Evolutionary conservation across 1,140 invertebrate species (phyloP).

Genomic region (Phenacoccus solenopsis): DNA sequence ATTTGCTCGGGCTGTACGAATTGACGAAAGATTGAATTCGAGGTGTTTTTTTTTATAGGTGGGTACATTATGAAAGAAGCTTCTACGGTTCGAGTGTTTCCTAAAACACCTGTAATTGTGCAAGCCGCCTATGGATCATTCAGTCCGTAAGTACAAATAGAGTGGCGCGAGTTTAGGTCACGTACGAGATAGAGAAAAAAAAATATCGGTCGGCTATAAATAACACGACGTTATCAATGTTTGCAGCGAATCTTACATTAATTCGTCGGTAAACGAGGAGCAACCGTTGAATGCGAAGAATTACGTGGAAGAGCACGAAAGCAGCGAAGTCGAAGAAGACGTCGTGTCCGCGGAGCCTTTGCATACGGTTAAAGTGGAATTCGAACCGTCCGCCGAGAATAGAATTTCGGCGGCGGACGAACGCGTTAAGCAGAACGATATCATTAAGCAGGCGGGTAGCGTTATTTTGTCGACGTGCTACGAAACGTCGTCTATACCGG

Average conservation of each 20-base stretch:
- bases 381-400: not conserved
- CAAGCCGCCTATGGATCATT: not conserved
- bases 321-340: not conserved
- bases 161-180: no score
- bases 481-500: not conserved
- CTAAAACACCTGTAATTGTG: not conserved
- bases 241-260: constrained; percentile 2
- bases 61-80: constrained; percentile 7
- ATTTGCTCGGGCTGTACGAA: no score
- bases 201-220: not conserved
- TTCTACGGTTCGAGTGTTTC: not conserved
- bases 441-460: constrained; percentile 6
- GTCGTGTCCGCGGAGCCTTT: not conserved
- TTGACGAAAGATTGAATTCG: no score
- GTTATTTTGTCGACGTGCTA: constrained; percentile 6
- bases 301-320: not conserved
- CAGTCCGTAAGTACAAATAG: not conserved
- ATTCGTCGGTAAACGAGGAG: not conserved
- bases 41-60: no score
- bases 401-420: not conserved
- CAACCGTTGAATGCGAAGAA: constrained; percentile 2
- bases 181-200: not conserved
- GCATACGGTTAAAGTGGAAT: not conserved
- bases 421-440: not conserved
- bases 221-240: no score